Percentiles rank a stretch among this genome's conserved stretches.
phyloP scores from a whole-genome alignment of 2,888 invertebrate genomes.

The Cheilosia impressa region DNA sequence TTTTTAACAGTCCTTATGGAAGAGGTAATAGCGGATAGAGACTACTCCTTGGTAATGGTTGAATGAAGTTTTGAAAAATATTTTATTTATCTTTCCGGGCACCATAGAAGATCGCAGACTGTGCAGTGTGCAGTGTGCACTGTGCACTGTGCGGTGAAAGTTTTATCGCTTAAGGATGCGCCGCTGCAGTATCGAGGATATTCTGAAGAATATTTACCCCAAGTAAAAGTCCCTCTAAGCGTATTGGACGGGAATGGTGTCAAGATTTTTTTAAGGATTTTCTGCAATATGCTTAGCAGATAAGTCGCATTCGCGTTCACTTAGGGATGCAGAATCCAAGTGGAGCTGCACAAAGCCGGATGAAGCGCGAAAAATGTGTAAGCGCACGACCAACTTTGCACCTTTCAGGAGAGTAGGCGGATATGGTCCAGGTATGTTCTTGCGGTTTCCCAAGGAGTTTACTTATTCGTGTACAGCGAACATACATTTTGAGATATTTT shows the following conservation, averaged over 20 bases:
- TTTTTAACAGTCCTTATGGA: neutral
- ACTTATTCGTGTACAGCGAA: too few species aligned
- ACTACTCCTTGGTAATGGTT: neutral
- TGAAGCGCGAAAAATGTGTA: neutral
- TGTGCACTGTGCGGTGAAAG: neutral
- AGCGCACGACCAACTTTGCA: too few species aligned
- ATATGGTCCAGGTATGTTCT: too few species aligned
- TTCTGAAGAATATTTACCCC: neutral
- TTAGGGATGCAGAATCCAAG: neutral
- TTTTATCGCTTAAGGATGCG: neutral
- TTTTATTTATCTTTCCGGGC: constrained; percentile 3
- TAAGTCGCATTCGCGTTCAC: neutral
- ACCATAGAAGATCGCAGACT: neutral
- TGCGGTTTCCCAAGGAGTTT: too few species aligned
- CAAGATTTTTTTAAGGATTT: neutral
- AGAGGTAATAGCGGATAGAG: neutral
- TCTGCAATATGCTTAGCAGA: neutral
- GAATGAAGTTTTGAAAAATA: neutral
- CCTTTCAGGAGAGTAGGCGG: too few species aligned
- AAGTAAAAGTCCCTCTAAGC: neutral
- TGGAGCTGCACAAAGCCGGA: neutral
- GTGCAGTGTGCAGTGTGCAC: neutral
- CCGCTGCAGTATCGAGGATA: neutral
- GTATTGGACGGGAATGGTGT: neutral
- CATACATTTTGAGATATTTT: too few species aligned